Evolutionary conservation across 1,140 invertebrate genomes (phyloP), one percentile per base, ranked within the genome.

Genomic region (Bombus impatiens): DNA sequence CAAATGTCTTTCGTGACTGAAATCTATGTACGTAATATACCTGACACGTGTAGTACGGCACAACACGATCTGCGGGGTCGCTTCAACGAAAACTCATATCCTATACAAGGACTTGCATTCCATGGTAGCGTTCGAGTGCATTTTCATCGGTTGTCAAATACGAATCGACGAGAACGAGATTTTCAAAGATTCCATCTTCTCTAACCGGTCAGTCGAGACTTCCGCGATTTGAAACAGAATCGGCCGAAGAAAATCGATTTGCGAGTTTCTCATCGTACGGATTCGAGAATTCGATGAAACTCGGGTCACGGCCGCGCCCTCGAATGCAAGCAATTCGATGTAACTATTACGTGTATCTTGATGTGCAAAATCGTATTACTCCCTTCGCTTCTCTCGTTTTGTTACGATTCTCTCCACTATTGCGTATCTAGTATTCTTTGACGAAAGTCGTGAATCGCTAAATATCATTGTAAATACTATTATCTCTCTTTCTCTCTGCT

Each of bases 71-170:
- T 75, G 70, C 71, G 84, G 59, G 78, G 70, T 86, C 78, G 78
- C 78, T 81, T 81, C 78, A 86, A 86, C 84, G 84, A 86, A 81
- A 86, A 80, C 57, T 57, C 44, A 67, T 85, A 86, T 75, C 70
- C 67, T 79, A 32, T 28, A 5, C 32, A 68, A 79, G 8, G 25
- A 67, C 84, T 81, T 67, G 70, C 57, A 53, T 40, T 79, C 42
- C 68, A 44, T 53, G 84, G 28, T 47, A 15, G 8, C 37, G 25
- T 40, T 47, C 35, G 42, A 28, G 65, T 25, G 1, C 35, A 13
- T 44, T 67, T n/a, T 68, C 35, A 15, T 47, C 47, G 28, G 18
- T 68, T n/a, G 32, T n/a, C 42, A 35, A 81, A n/a, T 65, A 42
- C 70, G 78, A 62, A n/a, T 40, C 35, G 67, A 70, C 12, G 62